Evolutionary conservation across 2,113 vertebrate species (phyloP).

Genomic region (Lagopus muta): DNA sequence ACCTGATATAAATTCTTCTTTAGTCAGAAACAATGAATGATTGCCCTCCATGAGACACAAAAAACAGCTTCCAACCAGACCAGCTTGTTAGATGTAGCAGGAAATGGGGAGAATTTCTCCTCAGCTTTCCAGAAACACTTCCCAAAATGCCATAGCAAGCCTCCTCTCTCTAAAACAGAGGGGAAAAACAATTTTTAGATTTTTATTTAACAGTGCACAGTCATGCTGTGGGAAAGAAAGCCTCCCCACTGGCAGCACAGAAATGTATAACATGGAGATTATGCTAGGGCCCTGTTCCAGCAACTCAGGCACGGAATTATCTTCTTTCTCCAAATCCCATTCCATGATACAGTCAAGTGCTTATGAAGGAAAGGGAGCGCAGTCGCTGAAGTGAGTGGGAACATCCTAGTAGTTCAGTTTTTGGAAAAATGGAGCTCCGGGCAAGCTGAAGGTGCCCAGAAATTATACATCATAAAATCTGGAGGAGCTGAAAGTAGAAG

Average conservation of each 20-base stretch:
- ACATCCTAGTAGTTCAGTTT: neutral
- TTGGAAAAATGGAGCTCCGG: neutral
- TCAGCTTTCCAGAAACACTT: neutral
- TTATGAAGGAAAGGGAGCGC: neutral
- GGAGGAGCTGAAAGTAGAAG: neutral
- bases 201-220: neutral
- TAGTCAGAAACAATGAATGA: neutral
- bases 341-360: neutral
- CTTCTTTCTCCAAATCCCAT: neutral
- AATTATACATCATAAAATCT: neutral
- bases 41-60: neutral
- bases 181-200: neutral
- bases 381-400: neutral
- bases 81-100: neutral
- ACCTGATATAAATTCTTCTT: neutral
- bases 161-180: neutral
- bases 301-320: neutral
- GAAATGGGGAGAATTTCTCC: neutral
- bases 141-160: neutral
- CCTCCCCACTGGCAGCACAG: neutral
- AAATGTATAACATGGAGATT: neutral
- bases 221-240: neutral
- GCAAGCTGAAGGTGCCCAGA: neutral
- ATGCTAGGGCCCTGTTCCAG: neutral
- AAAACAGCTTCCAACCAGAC: neutral